Evolutionary conservation across 2,113 vertebrate genomes (phyloP), one percentile per base, ranked within the genome.

Genomic region (Centropus unirufus): DNA sequence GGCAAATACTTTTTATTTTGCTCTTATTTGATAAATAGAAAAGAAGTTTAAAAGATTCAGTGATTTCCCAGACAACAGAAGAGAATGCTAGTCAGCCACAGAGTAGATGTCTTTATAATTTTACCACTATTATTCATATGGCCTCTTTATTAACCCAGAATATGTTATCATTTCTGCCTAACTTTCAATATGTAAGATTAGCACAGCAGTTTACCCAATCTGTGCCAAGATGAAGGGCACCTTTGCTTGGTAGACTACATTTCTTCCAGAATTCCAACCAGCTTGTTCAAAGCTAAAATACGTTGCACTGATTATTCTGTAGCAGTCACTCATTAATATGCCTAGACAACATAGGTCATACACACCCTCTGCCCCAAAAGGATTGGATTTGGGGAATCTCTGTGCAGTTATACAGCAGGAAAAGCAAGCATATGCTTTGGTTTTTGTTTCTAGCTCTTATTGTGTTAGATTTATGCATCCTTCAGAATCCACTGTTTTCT

Each of bases 361-460:
- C 62, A 51, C 17, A 52, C 7, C 29, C 24, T 77, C 40, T 55
- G 1, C 52, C 21, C 19, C 36, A 59, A 58, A 74, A 11, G 3
- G 23, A 19, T 1, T 3, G 4, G 11, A 11, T 30, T 74, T 66
- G 2, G 4, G 7, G 1, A 24, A 44, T n/a, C 9, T 30, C 30
- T 58, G 13, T 14, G 12, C n/a, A 84, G 27, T 16, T 70, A 2
- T 8, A 26, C 9, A 20, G 4, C 30, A 75, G 29, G 32, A 77
- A 84, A 87, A 93, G 34, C 24, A 78, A 82, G 51, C 5, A 26
- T 42, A 18, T 19, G 29, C 34, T 62, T 62, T 82, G 26, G 12
- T 77, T 84, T 78, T 27, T 17, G 10, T 67, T 87, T 82, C 61
- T 70, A 72, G 34, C 9, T 75, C 66, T 47, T 91, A 40, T 24